Conservation (phyloP, 1,140 invertebrate species). For the Platyscapa corneri region DNA sequence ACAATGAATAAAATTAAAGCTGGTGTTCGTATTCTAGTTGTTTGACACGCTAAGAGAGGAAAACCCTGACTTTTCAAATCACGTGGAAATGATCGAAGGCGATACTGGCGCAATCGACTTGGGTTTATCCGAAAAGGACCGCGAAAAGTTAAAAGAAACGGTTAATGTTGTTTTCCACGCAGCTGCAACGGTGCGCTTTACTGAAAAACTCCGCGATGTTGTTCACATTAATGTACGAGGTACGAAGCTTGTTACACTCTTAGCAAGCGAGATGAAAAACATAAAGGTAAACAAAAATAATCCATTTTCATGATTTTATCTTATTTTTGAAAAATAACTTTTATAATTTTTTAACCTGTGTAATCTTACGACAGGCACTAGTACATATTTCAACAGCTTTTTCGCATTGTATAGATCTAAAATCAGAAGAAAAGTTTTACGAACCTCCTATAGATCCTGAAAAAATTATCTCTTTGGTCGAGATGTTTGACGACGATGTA, state of each 20-base stretch:
- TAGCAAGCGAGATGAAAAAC: slow-evolving; percentile 79
- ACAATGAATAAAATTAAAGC: not conserved
- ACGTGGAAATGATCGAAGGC: slow-evolving; percentile 78
- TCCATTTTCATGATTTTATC: not conserved
- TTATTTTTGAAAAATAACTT: slow-evolving; percentile 19
- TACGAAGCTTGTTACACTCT: slow-evolving; percentile 76
- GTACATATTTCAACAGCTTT: slow-evolving; percentile 81
- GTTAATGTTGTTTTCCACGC: slow-evolving; percentile 86
- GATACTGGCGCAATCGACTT: slow-evolving; percentile 77
- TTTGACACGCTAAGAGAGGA: slow-evolving; percentile 73
- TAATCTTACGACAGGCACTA: slow-evolving; percentile 59
- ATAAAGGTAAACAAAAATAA: slow-evolving; percentile 74
- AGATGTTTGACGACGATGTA: slow-evolving; percentile 68
- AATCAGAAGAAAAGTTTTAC: slow-evolving; percentile 79
- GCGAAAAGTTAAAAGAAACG: slow-evolving; percentile 71
- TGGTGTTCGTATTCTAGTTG: slow-evolving; percentile 65
- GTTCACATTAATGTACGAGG: slow-evolving; percentile 79
- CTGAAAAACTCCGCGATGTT: slow-evolving; percentile 83
- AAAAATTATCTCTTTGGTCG: slow-evolving; percentile 69
- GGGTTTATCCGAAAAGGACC: slow-evolving; percentile 76
- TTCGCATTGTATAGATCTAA: slow-evolving; percentile 78
- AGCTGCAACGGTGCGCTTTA: slow-evolving; percentile 92
- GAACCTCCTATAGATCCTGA: slow-evolving; percentile 69
- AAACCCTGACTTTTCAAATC: slow-evolving; percentile 70
- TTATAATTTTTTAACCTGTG: no score